Percentiles rank a stretch among this genome's conserved stretches.
Evolutionary conservation across 2,113 vertebrate genomes (phyloP).

Genomic region (Ceratotherium simum): DNA sequence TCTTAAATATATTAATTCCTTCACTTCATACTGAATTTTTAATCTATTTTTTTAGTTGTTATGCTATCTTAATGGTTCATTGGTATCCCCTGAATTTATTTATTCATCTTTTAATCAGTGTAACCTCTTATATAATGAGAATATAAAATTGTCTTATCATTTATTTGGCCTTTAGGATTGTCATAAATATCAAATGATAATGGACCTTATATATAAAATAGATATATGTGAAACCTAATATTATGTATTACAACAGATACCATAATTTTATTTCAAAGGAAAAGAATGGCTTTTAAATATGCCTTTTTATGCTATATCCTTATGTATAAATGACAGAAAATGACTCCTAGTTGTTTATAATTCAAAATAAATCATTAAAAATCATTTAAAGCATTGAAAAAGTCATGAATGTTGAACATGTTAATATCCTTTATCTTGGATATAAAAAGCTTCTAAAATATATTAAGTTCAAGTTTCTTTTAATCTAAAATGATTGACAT

Average conservation of each 20-base stretch:
- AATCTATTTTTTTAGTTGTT: neutral
- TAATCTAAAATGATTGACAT: neutral
- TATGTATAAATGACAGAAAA: neutral
- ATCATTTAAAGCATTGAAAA: neutral
- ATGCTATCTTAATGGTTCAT: neutral
- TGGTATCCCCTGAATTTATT: neutral
- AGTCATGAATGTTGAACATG: neutral
- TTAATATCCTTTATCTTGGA: neutral
- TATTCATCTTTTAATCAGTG: neutral
- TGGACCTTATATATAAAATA: neutral
- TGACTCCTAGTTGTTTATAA: neutral
- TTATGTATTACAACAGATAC: neutral
- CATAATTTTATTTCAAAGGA: constrained; percentile 7
- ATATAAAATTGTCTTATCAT: neutral
- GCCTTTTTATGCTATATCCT: neutral
- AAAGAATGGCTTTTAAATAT: neutral
- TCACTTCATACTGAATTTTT: neutral
- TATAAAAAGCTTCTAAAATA: neutral
- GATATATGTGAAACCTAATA: neutral
- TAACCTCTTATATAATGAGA: neutral
- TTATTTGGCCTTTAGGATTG: neutral
- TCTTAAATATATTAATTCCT: neutral
- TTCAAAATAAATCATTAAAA: neutral
- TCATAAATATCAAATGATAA: neutral
- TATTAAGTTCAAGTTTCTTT: constrained; percentile 32